A percentile compares a stretch with the other conserved stretches of the same genome.
phyloP scores from a whole-genome alignment of 2,888 invertebrate genomes.

The Synanthedon tipuliformis region DNA sequence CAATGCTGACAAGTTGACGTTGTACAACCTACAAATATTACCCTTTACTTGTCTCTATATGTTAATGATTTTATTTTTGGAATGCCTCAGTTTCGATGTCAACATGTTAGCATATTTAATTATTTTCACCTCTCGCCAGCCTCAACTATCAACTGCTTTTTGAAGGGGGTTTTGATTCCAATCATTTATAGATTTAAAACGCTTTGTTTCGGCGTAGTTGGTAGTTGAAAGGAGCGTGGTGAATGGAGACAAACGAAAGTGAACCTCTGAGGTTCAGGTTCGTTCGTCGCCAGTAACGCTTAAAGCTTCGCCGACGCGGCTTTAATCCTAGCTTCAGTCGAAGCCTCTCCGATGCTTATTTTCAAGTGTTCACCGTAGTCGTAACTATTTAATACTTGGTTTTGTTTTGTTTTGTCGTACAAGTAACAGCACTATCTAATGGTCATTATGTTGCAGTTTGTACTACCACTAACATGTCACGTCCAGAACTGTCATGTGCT shows the following conservation, averaged over 20 bases:
- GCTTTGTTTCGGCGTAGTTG: slow-evolving; percentile 44
- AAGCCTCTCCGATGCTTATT: slow-evolving; percentile 65
- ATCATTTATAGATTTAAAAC: slow-evolving; percentile 30
- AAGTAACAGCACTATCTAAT: slow-evolving; percentile 69
- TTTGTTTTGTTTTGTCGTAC: slow-evolving; percentile 68
- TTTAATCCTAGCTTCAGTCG: slow-evolving; percentile 63
- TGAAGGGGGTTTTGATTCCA: slow-evolving; percentile 49
- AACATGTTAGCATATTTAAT: slow-evolving; percentile 41
- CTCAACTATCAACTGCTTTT: slow-evolving; percentile 60
- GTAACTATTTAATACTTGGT: slow-evolving; percentile 59
- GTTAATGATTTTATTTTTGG: no score
- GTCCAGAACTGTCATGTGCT: slow-evolving; percentile 71
- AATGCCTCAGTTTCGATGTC: slow-evolving; percentile 14
- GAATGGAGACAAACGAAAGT: slow-evolving; percentile 53
- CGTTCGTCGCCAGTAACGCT: slow-evolving; percentile 49
- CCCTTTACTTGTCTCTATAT: no score
- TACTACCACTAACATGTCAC: slow-evolving; percentile 71
- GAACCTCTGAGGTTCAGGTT: slow-evolving; percentile 27
- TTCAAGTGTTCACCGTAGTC: slow-evolving; percentile 62
- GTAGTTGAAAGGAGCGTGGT: slow-evolving; percentile 63
- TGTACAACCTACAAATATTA: neutral
- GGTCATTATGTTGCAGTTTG: slow-evolving; percentile 71
- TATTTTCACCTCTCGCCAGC: slow-evolving; percentile 46
- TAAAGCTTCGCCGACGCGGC: slow-evolving; percentile 64
- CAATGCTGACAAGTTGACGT: slow-evolving; percentile 47